Base-by-base conservation (phyloP, 92 coral and sea anemone species). In the Siderastrea siderea region DNA sequence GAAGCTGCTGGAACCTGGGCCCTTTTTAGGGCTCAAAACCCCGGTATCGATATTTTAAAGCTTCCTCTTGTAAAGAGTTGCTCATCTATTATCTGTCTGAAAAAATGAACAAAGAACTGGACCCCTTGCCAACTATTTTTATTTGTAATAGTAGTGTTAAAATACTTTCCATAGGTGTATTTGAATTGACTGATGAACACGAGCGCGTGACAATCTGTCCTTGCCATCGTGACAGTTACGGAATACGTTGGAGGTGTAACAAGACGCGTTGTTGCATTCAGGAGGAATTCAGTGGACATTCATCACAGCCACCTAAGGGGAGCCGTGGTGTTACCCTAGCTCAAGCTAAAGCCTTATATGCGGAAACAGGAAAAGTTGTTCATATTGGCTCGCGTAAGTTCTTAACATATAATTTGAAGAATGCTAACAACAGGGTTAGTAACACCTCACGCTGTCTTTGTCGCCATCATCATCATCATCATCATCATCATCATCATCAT, bases 171-270 rank as follows among this genome's bases (percentile, higher is more conserved):
- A 13, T 38, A 77, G 81, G 81, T n/a, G 49, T 77, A n/a, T 62
- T 79, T 63, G 19, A 62, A 5, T 63, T 47, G 17, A 46, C 5
- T 47, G 8, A 46, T 17, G 73, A 63, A 67, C 45, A 45, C 55
- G 17, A 64, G 7, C 53, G 38, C 59, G 50, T 80, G 43, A 80
- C 74, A 49, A 64, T 80, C 17, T 64, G 84, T 64, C 84, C 84
- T 1, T 49, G 74, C 60, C 75, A 80, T 68, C 60, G 74, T 26
- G 84, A 65, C 38, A 26, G 38, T 26, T 57, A 57, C 61, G 5
- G 61, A 14, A 57, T 57, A 57, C 61, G 7, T 57, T 57, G 61
- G 61, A 57, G 10, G 13, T 57, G 61, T 14, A 14, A 14, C 8
- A 57, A 57, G 61, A 57, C 61, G 8, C 61, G 61, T 14, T 57